Evolutionary conservation across 2,797 vertebrate genomes (phyloP).

Genomic region (Hydrolagus colliei): DNA sequence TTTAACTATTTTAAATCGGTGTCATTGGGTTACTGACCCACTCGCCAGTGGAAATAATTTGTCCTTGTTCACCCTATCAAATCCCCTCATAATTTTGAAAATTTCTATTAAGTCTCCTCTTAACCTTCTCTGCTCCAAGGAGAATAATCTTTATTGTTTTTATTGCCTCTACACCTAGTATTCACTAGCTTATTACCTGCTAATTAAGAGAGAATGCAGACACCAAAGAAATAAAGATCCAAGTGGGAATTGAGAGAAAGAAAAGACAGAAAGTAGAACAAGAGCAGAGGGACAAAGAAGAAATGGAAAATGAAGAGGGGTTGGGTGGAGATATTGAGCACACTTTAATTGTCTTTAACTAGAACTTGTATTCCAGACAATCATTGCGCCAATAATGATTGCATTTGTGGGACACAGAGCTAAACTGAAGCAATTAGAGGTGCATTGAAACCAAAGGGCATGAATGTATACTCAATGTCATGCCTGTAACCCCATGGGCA

Average conservation of each 20-base stretch:
- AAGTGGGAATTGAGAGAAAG: neutral
- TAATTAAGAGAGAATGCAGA: neutral
- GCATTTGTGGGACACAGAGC: neutral
- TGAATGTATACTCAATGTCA: neutral
- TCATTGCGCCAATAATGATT: neutral
- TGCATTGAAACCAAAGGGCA: too few species aligned
- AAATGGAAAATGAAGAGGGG: neutral
- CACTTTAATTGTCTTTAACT: neutral
- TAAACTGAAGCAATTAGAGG: too few species aligned
- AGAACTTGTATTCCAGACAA: neutral
- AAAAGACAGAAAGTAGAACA: neutral
- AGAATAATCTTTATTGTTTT: neutral
- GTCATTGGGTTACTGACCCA: too few species aligned
- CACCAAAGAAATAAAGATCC: conserved; percentile 7
- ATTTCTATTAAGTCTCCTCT: too few species aligned
- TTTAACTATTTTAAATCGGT: too few species aligned
- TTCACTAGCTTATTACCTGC: neutral
- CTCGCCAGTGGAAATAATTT: too few species aligned
- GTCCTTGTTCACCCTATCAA: too few species aligned
- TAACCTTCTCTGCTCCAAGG: too few species aligned
- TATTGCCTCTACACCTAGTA: neutral
- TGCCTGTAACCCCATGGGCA: neutral
- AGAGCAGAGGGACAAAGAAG: neutral
- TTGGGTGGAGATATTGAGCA: neutral
- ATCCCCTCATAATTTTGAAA: too few species aligned